These are phyloP conservation scores for Panurus biarmicus DNA, from an alignment of 2,113 vertebrate species.

Conservation along the genomic window DNA sequence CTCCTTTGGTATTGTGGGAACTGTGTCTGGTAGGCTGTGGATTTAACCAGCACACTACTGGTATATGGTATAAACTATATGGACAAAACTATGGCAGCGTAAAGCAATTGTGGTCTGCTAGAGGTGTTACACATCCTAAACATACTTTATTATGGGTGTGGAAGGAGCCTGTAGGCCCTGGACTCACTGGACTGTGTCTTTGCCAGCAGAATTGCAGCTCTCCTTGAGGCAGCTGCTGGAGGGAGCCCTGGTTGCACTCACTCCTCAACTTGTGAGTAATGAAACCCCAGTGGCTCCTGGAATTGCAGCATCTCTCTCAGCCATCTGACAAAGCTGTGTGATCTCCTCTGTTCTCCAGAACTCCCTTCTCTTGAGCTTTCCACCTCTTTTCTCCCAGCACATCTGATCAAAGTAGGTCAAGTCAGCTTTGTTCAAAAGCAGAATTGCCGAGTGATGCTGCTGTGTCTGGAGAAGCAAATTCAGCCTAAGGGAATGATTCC, in stretches of 20 bases:
- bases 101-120: neutral
- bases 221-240: neutral
- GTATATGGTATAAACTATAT: neutral
- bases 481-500: neutral
- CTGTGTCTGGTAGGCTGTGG: neutral
- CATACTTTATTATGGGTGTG: neutral
- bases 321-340: neutral
- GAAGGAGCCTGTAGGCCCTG: neutral
- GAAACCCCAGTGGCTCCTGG: neutral
- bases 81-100: neutral
- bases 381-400: neutral
- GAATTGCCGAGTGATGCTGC: neutral
- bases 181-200: neutral
- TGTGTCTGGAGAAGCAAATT: neutral
- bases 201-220: neutral
- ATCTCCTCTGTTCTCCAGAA: neutral
- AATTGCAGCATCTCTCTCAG: neutral
- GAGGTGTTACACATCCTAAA: neutral
- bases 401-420: conserved; percentile 5
- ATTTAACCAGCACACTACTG: neutral
- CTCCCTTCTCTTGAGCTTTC: neutral
- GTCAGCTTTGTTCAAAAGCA: neutral
- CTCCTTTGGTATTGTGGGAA: neutral
- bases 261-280: neutral
- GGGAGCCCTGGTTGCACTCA: neutral